phyloP scores from a whole-genome alignment of 2,113 vertebrate genomes.

The Charina bottae region DNA sequence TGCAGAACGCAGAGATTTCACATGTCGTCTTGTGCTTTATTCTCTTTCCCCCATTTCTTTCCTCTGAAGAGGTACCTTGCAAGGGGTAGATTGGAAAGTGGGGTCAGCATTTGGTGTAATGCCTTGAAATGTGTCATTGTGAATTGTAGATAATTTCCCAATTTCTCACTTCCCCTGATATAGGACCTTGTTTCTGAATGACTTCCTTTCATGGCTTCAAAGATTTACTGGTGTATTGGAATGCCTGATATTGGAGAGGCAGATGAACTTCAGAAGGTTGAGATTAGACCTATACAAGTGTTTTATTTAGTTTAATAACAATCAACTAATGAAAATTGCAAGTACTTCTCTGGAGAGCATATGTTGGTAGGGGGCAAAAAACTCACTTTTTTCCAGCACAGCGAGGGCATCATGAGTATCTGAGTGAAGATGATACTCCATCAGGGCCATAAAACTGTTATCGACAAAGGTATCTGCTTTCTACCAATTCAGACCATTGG shows the following conservation, averaged over 20 bases:
- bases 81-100: conserved; percentile 66
- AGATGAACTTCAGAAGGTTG: conserved; percentile 72
- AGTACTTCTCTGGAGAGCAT: conserved; percentile 53
- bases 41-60: not conserved
- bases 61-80: conserved; percentile 41
- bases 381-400: conserved; percentile 26
- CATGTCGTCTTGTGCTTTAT: conserved; percentile 40
- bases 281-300: conserved; percentile 73
- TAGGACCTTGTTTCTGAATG: conserved; percentile 67
- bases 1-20: conserved; percentile 56
- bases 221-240: conserved; percentile 75
- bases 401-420: conserved; percentile 2
- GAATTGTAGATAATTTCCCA: conserved; percentile 80
- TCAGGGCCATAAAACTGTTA: not conserved
- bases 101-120: conserved; percentile 71
- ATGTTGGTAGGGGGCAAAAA: conserved; percentile 38
- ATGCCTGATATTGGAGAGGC: conserved; percentile 70
- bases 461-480: not conserved
- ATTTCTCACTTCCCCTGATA: conserved; percentile 72
- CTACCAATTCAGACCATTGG: not conserved
- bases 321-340: conserved; percentile 44
- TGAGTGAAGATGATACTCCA: not conserved
- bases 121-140: conserved; percentile 75
- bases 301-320: not conserved
- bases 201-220: conserved; percentile 72